phyloP scores from a whole-genome alignment of 2,888 invertebrate genomes.

The Pterobdella sp. region DNA sequence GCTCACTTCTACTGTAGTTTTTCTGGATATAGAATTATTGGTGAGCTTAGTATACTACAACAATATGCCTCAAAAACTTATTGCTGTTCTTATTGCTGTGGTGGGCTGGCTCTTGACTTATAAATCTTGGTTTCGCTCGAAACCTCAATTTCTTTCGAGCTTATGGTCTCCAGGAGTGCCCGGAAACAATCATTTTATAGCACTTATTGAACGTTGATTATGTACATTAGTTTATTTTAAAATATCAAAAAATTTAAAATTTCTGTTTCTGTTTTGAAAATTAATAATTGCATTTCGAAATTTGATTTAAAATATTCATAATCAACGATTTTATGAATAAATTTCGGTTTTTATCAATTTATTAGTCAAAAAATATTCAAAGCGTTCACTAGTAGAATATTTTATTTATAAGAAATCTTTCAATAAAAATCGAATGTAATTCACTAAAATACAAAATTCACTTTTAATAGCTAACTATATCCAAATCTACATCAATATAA shows the following conservation, averaged over 20 bases:
- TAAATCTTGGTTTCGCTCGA: slow-evolving; percentile 52
- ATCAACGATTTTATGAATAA: no score
- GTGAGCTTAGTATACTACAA: slow-evolving; percentile 90
- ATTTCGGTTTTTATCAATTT: no score
- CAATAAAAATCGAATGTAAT: no score
- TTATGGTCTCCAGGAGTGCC: slow-evolving; percentile 45
- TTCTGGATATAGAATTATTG: slow-evolving; percentile 78
- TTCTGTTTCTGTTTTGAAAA: no score
- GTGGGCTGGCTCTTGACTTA: slow-evolving; percentile 84
- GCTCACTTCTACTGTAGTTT: slow-evolving; percentile 7
- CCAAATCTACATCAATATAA: no score
- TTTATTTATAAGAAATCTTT: no score
- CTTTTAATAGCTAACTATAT: no score
- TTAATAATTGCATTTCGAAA: no score
- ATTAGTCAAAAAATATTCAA: no score
- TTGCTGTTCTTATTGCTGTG: slow-evolving; percentile 77
- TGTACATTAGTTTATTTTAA: neutral
- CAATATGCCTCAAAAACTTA: slow-evolving; percentile 85
- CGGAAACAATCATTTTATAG: slow-evolving; percentile 39
- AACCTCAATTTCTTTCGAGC: slow-evolving; percentile 29
- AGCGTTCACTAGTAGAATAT: no score
- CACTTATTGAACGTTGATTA: neutral
- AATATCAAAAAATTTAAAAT: neutral
- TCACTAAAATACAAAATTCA: no score
- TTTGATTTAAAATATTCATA: no score